Percentiles rank a stretch among this genome's conserved stretches.
Conservation (phyloP, 2,888 invertebrate species). For the Nowickia ferox region DNA sequence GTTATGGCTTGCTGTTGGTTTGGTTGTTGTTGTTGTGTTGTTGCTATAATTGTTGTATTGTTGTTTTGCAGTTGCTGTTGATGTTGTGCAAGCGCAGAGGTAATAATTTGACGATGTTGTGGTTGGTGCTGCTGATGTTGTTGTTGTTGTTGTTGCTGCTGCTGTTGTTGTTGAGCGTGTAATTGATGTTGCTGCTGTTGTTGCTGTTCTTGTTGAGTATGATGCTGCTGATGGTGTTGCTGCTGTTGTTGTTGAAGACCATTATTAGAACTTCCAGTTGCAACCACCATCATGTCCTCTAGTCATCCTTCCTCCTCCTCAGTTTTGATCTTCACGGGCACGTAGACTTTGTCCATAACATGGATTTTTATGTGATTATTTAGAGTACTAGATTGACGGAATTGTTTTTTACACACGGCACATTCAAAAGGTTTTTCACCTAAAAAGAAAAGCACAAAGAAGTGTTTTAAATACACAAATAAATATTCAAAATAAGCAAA, state of each 20-base stretch:
- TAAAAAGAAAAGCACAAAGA: constrained; percentile 64
- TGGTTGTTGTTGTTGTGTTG: constrained; percentile 74
- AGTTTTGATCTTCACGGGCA: constrained; percentile 83
- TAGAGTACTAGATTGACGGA: constrained; percentile 83
- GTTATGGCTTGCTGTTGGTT: constrained; percentile 66
- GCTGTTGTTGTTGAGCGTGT: constrained; percentile 70
- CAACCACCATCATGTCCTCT: constrained; percentile 82
- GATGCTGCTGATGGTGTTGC: constrained; percentile 76
- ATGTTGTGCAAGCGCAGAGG: constrained; percentile 73
- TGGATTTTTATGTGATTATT: constrained; percentile 84
- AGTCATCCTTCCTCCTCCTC: constrained; percentile 83
- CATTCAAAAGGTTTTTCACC: constrained; percentile 83
- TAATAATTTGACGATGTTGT: constrained; percentile 74
- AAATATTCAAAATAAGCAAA: too few relatives aligned
- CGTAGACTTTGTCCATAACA: constrained; percentile 83
- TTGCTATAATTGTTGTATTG: constrained; percentile 73
- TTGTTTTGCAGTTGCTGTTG: constrained; percentile 75
- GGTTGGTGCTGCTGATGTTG: constrained; percentile 73
- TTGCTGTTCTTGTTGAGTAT: constrained; percentile 72
- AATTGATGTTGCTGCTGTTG: constrained; percentile 70
- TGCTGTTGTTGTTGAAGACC: constrained; percentile 71
- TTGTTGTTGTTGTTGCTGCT: constrained; percentile 72
- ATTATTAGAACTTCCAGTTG: constrained; percentile 65
- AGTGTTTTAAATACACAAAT: neutral
- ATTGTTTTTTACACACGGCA: constrained; percentile 83